These are phyloP conservation scores for Acrocyrtus sp. DNA, from an alignment of 2,888 invertebrate genomes.

Conservation along the genomic window DNA sequence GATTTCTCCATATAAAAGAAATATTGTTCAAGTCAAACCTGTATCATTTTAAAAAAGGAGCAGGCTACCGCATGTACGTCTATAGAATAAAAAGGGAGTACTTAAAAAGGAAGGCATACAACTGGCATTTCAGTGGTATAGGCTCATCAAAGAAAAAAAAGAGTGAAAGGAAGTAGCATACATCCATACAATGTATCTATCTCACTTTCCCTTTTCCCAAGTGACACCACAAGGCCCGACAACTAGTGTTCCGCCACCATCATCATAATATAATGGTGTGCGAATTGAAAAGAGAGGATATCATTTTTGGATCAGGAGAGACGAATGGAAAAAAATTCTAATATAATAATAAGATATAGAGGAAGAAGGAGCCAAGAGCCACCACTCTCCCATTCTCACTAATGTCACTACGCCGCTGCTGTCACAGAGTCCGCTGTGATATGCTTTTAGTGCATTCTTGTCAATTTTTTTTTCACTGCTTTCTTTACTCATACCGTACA, in stretches of 20 bases:
- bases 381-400: too few relatives aligned
- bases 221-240: too few relatives aligned
- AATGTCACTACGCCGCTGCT: too few relatives aligned
- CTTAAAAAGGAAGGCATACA: too few relatives aligned
- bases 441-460: slow-evolving; percentile 23
- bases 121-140: too few relatives aligned
- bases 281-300: slow-evolving; percentile 45
- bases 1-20: slow-evolving; percentile 24
- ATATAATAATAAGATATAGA: slow-evolving; percentile 35
- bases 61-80: too few relatives aligned
- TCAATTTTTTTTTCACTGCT: slow-evolving; percentile 18
- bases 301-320: slow-evolving; percentile 39
- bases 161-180: too few relatives aligned
- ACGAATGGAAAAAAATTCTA: slow-evolving; percentile 27
- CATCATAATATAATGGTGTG: slow-evolving; percentile 11
- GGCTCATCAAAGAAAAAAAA: too few relatives aligned
- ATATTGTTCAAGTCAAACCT: slow-evolving; percentile 32
- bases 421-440: slow-evolving; percentile 1
- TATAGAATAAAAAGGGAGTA: too few relatives aligned
- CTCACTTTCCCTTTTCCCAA: too few relatives aligned
- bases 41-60: slow-evolving; percentile 19
- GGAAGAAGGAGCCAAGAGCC: slow-evolving; percentile 9
- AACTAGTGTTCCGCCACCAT: too few relatives aligned
- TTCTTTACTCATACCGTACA: slow-evolving; percentile 12
- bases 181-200: too few relatives aligned